Evolutionary conservation across 2,113 vertebrate genomes (phyloP).

Genomic region (Acrocephalus arundinaceus): DNA sequence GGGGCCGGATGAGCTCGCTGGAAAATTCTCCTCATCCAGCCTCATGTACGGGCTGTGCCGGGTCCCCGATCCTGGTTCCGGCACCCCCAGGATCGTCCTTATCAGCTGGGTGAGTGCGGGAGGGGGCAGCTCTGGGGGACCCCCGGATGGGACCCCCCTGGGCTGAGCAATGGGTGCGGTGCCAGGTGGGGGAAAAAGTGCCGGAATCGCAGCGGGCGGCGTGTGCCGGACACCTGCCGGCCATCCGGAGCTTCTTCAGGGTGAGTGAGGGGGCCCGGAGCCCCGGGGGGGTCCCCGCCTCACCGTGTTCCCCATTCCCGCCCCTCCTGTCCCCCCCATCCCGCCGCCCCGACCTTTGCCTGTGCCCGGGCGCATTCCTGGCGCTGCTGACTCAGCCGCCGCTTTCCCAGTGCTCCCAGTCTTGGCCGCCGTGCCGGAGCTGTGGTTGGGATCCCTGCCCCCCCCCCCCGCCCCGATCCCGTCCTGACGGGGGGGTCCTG

Average conservation of each 20-base stretch:
- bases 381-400: constrained; percentile 28
- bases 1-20: constrained; percentile 76
- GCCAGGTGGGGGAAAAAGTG: constrained; percentile 80
- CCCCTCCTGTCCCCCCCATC: background rate
- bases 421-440: background rate
- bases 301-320: background rate
- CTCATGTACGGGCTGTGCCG: constrained; percentile 84
- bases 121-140: background rate
- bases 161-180: background rate
- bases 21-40: constrained; percentile 73
- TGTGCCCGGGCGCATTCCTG: constrained; percentile 10
- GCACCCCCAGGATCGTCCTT: constrained; percentile 70
- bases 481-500: background rate
- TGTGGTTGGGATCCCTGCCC: background rate
- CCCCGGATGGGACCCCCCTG: background rate
- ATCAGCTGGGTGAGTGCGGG: constrained; percentile 81
- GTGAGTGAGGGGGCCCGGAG: constrained; percentile 40
- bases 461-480: background rate
- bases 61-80: constrained; percentile 48
- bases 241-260: constrained; percentile 83
- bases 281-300: background rate
- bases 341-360: background rate
- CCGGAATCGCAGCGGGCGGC: constrained; percentile 72
- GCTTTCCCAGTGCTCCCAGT: constrained; percentile 25
- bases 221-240: constrained; percentile 77